phyloP scores from a whole-genome alignment of 2,888 invertebrate species.

The Atrina japonica region DNA sequence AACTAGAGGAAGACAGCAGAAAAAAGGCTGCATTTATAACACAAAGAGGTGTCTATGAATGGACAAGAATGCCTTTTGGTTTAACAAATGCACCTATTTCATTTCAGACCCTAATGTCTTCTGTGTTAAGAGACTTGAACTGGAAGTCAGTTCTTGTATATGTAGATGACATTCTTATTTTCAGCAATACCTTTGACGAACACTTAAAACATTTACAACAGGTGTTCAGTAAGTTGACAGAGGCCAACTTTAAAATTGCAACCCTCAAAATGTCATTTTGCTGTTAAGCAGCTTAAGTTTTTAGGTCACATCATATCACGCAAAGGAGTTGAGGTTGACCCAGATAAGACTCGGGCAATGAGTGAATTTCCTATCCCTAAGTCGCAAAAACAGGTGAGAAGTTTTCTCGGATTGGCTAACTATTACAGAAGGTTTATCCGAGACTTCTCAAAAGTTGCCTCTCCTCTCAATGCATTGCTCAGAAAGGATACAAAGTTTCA shows the following conservation, averaged over 20 bases:
- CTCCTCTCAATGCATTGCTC: conserved; percentile 37
- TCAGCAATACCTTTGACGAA: conserved; percentile 41
- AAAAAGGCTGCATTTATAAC: conserved; percentile 51
- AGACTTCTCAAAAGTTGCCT: conserved; percentile 40
- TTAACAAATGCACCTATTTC: conserved; percentile 48
- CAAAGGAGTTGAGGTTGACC: conserved; percentile 41
- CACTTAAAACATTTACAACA: conserved; percentile 46
- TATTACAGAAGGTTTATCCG: conserved; percentile 50
- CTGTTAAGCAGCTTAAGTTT: conserved; percentile 40
- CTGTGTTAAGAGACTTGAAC: conserved; percentile 44
- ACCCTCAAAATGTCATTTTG: conserved; percentile 51
- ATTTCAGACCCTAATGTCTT: conserved; percentile 47
- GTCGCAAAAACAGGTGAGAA: conserved; percentile 34
- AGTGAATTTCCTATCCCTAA: conserved; percentile 33
- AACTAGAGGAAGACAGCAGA: conserved; percentile 30
- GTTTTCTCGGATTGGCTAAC: conserved; percentile 46
- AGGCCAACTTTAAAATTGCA: conserved; percentile 51
- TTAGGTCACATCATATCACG: conserved; percentile 45
- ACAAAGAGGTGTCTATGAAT: conserved; percentile 46
- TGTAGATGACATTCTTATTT: conserved; percentile 55
- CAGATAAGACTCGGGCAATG: conserved; percentile 31
- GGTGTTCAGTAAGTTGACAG: conserved; percentile 43
- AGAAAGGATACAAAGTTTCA: conserved; percentile 23
- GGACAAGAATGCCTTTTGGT: conserved; percentile 51
- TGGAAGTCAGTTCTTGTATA: conserved; percentile 56